Evolutionary conservation across 2,113 vertebrate species (phyloP).

Genomic region (Rhabdomys dilectus): DNA sequence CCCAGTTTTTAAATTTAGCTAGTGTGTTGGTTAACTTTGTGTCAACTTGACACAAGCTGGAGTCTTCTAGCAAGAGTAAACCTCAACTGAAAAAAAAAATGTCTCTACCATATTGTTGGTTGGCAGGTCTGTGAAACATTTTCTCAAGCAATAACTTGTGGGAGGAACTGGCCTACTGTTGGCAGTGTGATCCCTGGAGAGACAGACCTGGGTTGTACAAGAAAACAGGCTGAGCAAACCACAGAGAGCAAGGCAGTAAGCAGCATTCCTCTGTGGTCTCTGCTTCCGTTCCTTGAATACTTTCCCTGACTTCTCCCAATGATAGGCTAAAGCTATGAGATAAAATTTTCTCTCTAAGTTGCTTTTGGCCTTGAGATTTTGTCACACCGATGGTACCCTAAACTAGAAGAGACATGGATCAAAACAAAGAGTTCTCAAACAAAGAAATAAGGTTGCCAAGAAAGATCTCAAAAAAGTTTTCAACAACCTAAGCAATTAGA

Average conservation of each 20-base stretch:
- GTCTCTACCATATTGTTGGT: background rate
- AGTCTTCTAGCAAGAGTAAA: background rate
- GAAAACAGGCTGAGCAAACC: background rate
- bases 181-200: background rate
- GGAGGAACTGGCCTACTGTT: background rate
- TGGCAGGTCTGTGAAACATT: background rate
- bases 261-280: background rate
- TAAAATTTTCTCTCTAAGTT: background rate
- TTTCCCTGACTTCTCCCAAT: background rate
- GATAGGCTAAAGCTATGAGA: background rate
- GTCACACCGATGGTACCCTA: background rate
- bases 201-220: background rate
- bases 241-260: background rate
- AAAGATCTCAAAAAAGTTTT: background rate
- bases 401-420: background rate
- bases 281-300: background rate
- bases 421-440: background rate
- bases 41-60: background rate
- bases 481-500: too few relatives aligned
- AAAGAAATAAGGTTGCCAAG: background rate
- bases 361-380: background rate
- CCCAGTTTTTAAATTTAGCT: background rate
- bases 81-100: background rate
- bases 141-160: background rate
- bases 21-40: background rate